These are phyloP conservation scores for Colostygia pectinataria DNA, from an alignment of 2,888 invertebrate species.

Conservation along the genomic window DNA sequence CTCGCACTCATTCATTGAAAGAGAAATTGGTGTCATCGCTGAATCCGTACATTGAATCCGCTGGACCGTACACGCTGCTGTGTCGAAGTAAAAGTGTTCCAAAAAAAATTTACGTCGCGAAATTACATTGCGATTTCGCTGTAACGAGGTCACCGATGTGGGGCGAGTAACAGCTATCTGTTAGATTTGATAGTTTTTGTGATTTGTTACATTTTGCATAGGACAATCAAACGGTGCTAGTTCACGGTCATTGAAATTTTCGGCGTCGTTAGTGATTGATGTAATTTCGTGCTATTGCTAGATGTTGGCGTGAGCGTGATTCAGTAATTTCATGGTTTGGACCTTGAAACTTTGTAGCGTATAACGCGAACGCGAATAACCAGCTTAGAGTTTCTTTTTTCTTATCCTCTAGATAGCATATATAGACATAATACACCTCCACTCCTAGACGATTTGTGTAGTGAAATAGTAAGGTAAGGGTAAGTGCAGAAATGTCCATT, in stretches of 20 bases:
- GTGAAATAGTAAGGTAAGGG: no score
- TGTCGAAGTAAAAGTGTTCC: conserved; percentile 81
- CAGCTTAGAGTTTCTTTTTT: no score
- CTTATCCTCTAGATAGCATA: not conserved
- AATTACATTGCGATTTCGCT: conserved; percentile 82
- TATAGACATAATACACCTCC: not conserved
- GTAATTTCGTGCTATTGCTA: conserved; percentile 34
- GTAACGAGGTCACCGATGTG: conserved; percentile 76
- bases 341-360: conserved; percentile 14
- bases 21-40: conserved; percentile 80
- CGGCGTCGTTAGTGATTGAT: conserved; percentile 40
- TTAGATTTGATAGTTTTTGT: conserved; percentile 65
- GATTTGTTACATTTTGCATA: conserved; percentile 57
- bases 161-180: conserved; percentile 79
- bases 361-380: no score
- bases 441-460: no score
- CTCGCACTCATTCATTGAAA: conserved; percentile 64
- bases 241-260: conserved; percentile 63
- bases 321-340: conserved; percentile 25
- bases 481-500: no score
- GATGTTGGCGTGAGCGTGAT: conserved; percentile 35
- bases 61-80: conserved; percentile 62
- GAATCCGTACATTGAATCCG: conserved; percentile 56
- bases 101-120: conserved; percentile 78
- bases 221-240: conserved; percentile 53